Evolutionary conservation across 2,113 vertebrate species (phyloP), one percentile per base, ranked within the genome.

Genomic region (Lepisosteus oculatus): DNA sequence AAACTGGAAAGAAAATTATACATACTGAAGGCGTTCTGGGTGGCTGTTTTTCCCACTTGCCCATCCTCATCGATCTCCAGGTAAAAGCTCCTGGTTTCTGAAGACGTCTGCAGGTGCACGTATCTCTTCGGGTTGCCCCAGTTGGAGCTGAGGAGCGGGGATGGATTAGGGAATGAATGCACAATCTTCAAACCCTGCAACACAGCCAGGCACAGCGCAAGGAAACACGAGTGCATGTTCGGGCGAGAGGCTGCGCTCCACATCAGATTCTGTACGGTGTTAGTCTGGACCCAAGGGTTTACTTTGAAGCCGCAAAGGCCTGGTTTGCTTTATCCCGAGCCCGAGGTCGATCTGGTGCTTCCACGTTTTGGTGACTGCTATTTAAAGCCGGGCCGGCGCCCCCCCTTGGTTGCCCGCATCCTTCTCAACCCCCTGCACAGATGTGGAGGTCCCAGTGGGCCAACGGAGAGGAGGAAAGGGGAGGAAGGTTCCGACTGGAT

Each of bases 21-120:
- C 93, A 92, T 84, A 97, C 96, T 95, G 76, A 93, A 88, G 77
- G 89, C 82, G 72, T 88, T 87, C 77, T 86, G 90, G n/a, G 84
- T 77, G n/a, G 89, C 79, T 1, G 73, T 72, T 2, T 88, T 90
- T 0, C 80, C 85, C 17, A 87, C 41, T 0, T 76, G 86, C 57
- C 91, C 90, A 0, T 89, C 87, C 0, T 71, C 71, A 0, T 84
- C 89, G 85, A 99, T 97, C 77, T 96, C 95, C 76, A 99, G 87
- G 82, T 97, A 96, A 86, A 93, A 94, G 86, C 93, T 96, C 87
- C 84, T 93, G 65, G 83, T 87, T 77, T 86, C 85, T 0, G 87
- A 83, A 14, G 87, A 84, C 0, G 91, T 92, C 79, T 93, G 93
- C 72, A 94, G 86, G 74, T 99, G 97, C 14, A 89, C 76, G 76